Evolutionary conservation across 2,888 invertebrate genomes (phyloP).

Genomic region (Drosophila koepferae): DNA sequence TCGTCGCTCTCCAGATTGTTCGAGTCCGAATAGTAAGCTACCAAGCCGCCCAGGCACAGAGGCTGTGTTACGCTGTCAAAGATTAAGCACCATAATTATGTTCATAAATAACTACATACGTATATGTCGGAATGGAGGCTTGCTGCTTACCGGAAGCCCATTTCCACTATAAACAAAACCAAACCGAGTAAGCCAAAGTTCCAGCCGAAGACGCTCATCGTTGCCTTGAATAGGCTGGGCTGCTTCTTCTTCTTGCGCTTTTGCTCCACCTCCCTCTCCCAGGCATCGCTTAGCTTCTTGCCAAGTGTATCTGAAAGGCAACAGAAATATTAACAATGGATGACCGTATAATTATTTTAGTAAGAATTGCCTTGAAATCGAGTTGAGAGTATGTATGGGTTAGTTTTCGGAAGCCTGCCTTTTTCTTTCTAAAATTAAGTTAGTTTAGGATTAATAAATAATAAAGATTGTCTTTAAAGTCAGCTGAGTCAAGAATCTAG

Average conservation of each 20-base stretch:
- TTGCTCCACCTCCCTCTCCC: constrained; percentile 87
- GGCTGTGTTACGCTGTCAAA: constrained; percentile 88
- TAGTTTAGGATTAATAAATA: not conserved
- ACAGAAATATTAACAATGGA: not conserved
- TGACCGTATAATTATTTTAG: not conserved
- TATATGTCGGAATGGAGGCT: constrained; percentile 25
- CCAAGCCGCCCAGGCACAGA: constrained; percentile 88
- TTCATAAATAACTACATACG: constrained; percentile 59
- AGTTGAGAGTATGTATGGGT: not conserved
- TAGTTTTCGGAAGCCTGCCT: too few species aligned
- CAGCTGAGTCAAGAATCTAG: too few species aligned
- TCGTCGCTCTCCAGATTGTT: constrained; percentile 57
- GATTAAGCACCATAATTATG: constrained; percentile 29
- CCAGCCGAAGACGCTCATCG: constrained; percentile 88
- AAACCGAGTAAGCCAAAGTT: constrained; percentile 87
- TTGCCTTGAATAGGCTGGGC: constrained; percentile 85
- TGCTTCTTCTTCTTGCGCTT: constrained; percentile 82
- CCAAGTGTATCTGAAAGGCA: constrained; percentile 85
- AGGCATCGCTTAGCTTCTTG: constrained; percentile 87
- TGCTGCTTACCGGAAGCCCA: constrained; percentile 86
- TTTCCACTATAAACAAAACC: constrained; percentile 87
- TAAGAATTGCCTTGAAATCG: not conserved
- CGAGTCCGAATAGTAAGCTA: constrained; percentile 86
- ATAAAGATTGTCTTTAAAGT: too few species aligned
- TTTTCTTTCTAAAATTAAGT: too few species aligned